Conservation (phyloP, 2,888 invertebrate genomes). For the Malacosoma neustria region DNA sequence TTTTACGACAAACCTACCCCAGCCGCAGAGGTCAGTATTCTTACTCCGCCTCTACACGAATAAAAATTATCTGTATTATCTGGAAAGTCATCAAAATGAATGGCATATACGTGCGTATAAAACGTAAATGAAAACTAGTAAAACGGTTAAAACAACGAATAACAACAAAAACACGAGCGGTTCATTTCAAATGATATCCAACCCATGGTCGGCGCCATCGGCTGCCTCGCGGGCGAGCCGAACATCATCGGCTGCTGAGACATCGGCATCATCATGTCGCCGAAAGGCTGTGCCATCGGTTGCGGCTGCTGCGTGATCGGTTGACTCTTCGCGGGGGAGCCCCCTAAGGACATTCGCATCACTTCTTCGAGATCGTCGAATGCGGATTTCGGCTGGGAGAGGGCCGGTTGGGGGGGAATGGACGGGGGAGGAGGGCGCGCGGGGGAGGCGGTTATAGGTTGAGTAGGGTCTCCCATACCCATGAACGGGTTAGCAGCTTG, state of each 20-base stretch:
- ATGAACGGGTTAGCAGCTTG: constrained; percentile 79
- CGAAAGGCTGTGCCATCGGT: constrained; percentile 51
- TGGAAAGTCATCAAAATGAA: constrained; percentile 4
- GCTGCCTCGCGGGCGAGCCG: constrained; percentile 59
- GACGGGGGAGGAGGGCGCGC: constrained; percentile 71
- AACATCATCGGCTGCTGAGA: constrained; percentile 61
- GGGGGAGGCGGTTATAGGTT: constrained; percentile 57
- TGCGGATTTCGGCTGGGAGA: constrained; percentile 73
- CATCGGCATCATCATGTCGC: constrained; percentile 51
- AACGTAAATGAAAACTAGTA: too few relatives aligned
- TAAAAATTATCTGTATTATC: too few relatives aligned
- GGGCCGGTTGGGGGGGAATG: constrained; percentile 45
- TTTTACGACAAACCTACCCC: too few relatives aligned
- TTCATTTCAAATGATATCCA: constrained; percentile 48
- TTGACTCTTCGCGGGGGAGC: constrained; percentile 66
- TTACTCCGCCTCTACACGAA: too few relatives aligned
- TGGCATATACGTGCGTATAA: too few relatives aligned
- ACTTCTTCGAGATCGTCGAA: constrained; percentile 81
- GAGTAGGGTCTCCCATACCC: constrained; percentile 74
- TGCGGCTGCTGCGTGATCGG: constrained; percentile 52
- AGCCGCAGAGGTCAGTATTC: too few relatives aligned
- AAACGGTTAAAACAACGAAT: constrained; percentile 19
- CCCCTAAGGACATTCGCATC: constrained; percentile 80
- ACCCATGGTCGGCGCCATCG: constrained; percentile 69
- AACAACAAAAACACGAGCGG: constrained; percentile 29